Conservation (phyloP, 2,888 invertebrate species). For the Scaptomyza caliginosa region DNA sequence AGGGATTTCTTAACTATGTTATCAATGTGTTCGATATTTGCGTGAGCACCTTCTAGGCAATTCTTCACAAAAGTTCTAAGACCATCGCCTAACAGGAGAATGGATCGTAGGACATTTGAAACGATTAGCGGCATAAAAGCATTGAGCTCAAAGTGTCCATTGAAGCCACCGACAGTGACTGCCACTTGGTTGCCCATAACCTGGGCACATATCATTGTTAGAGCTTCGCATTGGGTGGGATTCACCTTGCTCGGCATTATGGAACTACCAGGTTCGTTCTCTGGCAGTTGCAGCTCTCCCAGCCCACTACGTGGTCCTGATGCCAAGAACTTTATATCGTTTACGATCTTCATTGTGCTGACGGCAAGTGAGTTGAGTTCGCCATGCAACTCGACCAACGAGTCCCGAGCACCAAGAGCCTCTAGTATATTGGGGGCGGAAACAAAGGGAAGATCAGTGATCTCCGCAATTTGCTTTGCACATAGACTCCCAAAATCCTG, state of each 20-base stretch:
- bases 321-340: constrained; percentile 94
- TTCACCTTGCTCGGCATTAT: constrained; percentile 99
- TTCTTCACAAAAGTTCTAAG: constrained; percentile 92
- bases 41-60: constrained; percentile 91
- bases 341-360: constrained; percentile 97
- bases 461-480: constrained; percentile 89
- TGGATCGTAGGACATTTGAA: constrained; percentile 94
- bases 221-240: constrained; percentile 98
- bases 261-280: constrained; percentile 98
- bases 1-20: constrained; percentile 94
- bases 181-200: constrained; percentile 99
- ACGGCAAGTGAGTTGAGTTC: constrained; percentile 95
- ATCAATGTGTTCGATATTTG: constrained; percentile 89
- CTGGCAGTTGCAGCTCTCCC: constrained; percentile 95
- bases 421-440: constrained; percentile 98
- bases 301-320: constrained; percentile 98
- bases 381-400: constrained; percentile 97
- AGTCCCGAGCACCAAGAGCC: constrained; percentile 96
- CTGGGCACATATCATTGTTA: constrained; percentile 97
- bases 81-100: constrained; percentile 92
- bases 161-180: constrained; percentile 94
- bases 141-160: constrained; percentile 99
- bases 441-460: constrained; percentile 95
- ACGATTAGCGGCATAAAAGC: constrained; percentile 99
- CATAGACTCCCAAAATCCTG: constrained; percentile 96